These are phyloP conservation scores for Microvelia longipes DNA, from an alignment of 1,140 invertebrate species.

Conservation along the genomic window DNA sequence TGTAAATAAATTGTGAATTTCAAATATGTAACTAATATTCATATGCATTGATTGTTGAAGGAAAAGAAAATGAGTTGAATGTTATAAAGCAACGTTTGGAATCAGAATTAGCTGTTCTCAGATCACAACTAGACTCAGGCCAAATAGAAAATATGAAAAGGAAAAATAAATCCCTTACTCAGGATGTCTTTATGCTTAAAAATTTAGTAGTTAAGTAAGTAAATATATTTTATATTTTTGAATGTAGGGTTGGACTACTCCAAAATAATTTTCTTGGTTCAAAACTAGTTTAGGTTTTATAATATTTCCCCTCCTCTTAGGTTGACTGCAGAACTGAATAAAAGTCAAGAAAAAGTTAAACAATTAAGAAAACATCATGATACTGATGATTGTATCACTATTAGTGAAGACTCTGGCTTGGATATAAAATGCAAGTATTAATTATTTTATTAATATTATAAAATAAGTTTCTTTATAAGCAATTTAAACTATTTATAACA, in stretches of 20 bases:
- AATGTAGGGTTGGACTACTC: too few species aligned
- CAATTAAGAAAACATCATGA: constrained; percentile 9
- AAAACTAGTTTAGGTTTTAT: too few species aligned
- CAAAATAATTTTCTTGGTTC: too few species aligned
- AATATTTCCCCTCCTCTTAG: too few species aligned
- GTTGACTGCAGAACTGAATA: neutral
- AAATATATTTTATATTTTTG: too few species aligned
- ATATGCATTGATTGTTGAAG: too few species aligned
- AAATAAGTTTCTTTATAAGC: too few species aligned
- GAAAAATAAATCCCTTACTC: neutral
- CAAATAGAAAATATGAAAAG: neutral
- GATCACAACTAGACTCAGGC: neutral
- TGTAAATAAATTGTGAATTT: too few species aligned
- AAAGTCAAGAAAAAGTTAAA: constrained; percentile 1
- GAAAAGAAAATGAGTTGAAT: neutral
- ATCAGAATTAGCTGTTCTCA: neutral
- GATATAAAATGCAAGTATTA: neutral
- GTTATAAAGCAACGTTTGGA: neutral
- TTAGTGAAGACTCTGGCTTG: constrained; percentile 20
- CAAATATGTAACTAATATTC: too few species aligned
- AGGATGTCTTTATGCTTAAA: neutral
- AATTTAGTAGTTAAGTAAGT: neutral
- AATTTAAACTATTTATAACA: too few species aligned
- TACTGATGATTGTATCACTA: constrained; percentile 26
- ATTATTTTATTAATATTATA: too few species aligned